These are phyloP conservation scores for Channa striata DNA, from an alignment of 2,797 vertebrate genomes.

Conservation along the genomic window DNA sequence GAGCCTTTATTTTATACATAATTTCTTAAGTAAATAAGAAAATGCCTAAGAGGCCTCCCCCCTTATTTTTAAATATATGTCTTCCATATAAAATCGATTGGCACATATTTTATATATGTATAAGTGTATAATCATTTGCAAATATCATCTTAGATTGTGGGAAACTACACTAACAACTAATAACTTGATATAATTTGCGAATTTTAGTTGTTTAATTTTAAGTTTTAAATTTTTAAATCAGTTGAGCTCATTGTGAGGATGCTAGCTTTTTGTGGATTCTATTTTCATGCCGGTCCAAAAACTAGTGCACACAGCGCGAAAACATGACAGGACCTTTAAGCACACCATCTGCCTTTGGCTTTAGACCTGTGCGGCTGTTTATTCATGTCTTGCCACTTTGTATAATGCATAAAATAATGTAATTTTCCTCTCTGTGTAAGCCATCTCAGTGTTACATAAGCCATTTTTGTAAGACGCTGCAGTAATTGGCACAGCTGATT, in stretches of 20 bases:
- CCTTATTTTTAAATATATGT: too few relatives aligned
- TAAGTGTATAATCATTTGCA: too few relatives aligned
- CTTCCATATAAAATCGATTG: too few relatives aligned
- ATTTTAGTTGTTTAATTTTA: too few relatives aligned
- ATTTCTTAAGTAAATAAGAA: too few relatives aligned
- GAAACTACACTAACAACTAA: too few relatives aligned
- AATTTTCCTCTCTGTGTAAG: neutral
- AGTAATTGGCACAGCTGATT: slow-evolving; percentile 1
- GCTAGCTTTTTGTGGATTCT: neutral
- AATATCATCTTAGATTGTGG: too few relatives aligned
- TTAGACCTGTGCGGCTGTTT: slow-evolving; percentile 6
- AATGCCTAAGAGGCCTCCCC: too few relatives aligned
- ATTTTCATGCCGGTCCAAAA: neutral
- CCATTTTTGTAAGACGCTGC: neutral
- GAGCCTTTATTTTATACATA: too few relatives aligned
- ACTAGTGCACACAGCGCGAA: slow-evolving; percentile 15
- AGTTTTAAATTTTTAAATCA: slow-evolving; percentile 6
- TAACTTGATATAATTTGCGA: neutral
- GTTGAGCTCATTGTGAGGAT: slow-evolving; percentile 6
- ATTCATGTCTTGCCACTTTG: slow-evolving; percentile 13
- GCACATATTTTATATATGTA: too few relatives aligned
- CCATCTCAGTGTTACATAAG: neutral
- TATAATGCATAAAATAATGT: slow-evolving; percentile 8
- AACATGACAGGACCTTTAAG: slow-evolving; percentile 24
- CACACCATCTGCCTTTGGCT: slow-evolving; percentile 24